Evolutionary conservation across 1,140 invertebrate genomes (phyloP).

Genomic region (Colletes latitarsis): DNA sequence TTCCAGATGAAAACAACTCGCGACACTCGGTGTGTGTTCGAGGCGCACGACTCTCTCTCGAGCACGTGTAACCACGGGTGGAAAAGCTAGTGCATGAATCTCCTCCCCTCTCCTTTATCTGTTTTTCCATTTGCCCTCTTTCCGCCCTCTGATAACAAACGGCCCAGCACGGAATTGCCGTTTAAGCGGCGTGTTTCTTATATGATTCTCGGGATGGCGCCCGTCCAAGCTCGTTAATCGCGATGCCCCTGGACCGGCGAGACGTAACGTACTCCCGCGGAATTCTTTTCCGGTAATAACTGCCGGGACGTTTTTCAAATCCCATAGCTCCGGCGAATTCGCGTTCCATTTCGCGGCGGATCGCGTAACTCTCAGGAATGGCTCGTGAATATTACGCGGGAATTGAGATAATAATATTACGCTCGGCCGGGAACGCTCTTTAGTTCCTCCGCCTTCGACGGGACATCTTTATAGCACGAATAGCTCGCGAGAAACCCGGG

Average conservation of each 20-base stretch:
- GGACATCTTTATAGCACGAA: constrained; percentile 36
- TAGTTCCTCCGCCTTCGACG: constrained; percentile 25
- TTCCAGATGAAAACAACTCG: background rate
- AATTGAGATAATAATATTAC: constrained; percentile 57
- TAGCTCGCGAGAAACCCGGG: background rate
- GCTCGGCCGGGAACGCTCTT: constrained; percentile 27
- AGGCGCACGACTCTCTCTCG: too few species aligned
- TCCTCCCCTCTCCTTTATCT: background rate
- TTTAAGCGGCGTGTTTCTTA: constrained; percentile 63
- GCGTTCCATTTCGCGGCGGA: constrained; percentile 53
- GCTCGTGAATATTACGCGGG: constrained; percentile 51
- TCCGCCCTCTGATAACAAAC: constrained; percentile 47
- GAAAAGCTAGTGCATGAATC: constrained; percentile 27
- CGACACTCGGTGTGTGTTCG: background rate
- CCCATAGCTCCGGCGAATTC: constrained; percentile 25
- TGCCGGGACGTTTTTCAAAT: constrained; percentile 64
- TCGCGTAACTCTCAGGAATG: constrained; percentile 50
- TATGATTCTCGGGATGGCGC: constrained; percentile 63
- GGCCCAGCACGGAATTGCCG: constrained; percentile 53
- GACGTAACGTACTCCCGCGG: constrained; percentile 47
- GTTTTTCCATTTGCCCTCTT: constrained; percentile 9
- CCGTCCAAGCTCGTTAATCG: constrained; percentile 71
- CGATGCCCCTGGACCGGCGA: constrained; percentile 34
- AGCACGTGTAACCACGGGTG: background rate
- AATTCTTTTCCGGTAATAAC: constrained; percentile 66